phyloP scores from a whole-genome alignment of 1,140 invertebrate genomes.

The Calliopsis andreniformis region DNA sequence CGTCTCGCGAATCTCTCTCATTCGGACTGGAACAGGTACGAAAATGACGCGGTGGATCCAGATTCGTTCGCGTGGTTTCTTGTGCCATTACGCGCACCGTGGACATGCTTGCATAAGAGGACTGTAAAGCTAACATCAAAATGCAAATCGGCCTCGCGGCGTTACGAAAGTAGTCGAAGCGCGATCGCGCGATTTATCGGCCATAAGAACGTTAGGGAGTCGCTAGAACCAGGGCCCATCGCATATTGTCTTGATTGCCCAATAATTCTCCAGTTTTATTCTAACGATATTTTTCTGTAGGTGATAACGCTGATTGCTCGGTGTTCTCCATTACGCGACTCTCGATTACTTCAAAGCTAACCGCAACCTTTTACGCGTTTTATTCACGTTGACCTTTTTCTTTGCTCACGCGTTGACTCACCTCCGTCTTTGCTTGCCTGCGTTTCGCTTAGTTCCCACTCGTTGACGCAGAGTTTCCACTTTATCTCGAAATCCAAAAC shows the following conservation, averaged over 20 bases:
- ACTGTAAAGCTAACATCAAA: conserved; percentile 47
- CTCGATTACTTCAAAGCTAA: background rate
- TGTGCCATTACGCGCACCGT: conserved; percentile 18
- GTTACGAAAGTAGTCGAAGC: conserved; percentile 33
- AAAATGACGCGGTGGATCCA: background rate
- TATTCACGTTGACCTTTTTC: background rate
- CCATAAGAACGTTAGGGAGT: conserved; percentile 43
- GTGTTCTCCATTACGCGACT: background rate
- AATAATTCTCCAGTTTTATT: conserved; percentile 40
- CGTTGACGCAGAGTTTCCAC: too few relatives aligned
- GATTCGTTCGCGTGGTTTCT: background rate
- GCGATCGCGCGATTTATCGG: conserved; percentile 53
- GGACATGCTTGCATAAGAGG: conserved; percentile 43
- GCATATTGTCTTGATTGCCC: conserved; percentile 16
- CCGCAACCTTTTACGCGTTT: background rate
- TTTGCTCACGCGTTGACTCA: background rate
- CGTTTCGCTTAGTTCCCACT: too few relatives aligned
- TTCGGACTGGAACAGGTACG: background rate
- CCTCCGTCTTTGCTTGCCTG: too few relatives aligned
- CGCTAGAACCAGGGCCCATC: conserved; percentile 27
- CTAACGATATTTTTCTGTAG: background rate
- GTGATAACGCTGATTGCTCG: background rate
- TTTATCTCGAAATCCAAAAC: too few relatives aligned
- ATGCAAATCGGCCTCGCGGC: conserved; percentile 39
- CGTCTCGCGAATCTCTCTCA: background rate